Evolutionary conservation across 2,888 invertebrate genomes (phyloP), one percentile per base, ranked within the genome.

Genomic region (Macrophya annulata): DNA sequence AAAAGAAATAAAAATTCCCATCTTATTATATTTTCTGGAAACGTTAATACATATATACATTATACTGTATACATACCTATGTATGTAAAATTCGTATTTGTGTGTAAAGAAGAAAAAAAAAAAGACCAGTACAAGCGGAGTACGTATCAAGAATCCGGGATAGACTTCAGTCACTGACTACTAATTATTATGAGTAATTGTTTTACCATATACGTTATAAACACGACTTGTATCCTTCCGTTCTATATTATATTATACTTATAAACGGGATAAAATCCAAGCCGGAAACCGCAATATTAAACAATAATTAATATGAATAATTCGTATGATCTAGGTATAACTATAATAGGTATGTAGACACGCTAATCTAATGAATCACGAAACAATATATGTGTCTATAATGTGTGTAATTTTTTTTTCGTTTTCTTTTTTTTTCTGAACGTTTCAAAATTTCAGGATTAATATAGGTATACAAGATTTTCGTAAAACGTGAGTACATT

Each of bases 281-380:
- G 12, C n/a, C 55, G 62, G 62, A 62, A 62, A 62, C 62, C 25
- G 25, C 62, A 25, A 62, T 62, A 25, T 62, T 62, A 62, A 62
- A 62, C 4, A 25, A 25, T 62, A 62, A 62, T 4, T 62, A 62
- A 62, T 4, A 25, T 62, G 25, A 25, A 62, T 25, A 12, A 62
- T 62, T 48, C 21, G 25, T 59, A 48, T 9, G 4, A 59, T 59
- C 21, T 17, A n/a, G n/a, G 51, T 55, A 55, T 31, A 31, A 31
- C 31, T 31, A 55, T 8, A n/a, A 55, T n/a, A n/a, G n/a, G n/a
- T n/a, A n/a, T 31, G n/a, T 1, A 8, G n/a, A 55, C 1, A 55
- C 6, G n/a, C 55, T 6, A 6, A 55, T 55, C 55, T n/a, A 55
- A 48, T 48, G 45, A 10, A 48, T 48, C 45, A 48, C 12, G 45